Base-by-base conservation (phyloP, 1,140 invertebrate species). In the Drosophila willistoni region DNA sequence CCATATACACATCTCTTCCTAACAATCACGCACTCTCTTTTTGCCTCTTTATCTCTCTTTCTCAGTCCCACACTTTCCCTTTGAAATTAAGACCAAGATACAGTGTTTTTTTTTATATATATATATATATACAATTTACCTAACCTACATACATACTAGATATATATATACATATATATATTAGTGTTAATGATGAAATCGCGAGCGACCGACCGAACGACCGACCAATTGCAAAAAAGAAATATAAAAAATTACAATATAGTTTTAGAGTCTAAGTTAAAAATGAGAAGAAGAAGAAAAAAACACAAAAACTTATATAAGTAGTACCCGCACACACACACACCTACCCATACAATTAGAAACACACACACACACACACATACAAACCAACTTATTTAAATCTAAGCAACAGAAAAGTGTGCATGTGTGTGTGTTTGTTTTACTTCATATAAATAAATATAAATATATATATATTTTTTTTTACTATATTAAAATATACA, bases 131-230 rank as follows among this genome's bases (percentile, higher is more conserved):
- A 39, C n/a, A n/a, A n/a, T n/a, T n/a, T n/a, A 22, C 41, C 4
- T 44, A 39, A 25, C 25, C 44, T 68, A 61, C 25, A 41, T 42
- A 61, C 19, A 68, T 56, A 79, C 29, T 22, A 22, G 19, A 22
- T 22, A 22, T 22, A 62, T 39, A 62, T 56, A 69, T 60, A 64
- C 29, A 67, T 81, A 64, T 51, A 71, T 68, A 67, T 57, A 29
- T 29, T 29, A 64, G 61, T 71, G 69, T 75, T 68, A 57, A 65
- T 68, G 17, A 75, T 56, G 64, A 73, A 60, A 73, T 67, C 41
- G 64, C 64, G 56, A 72, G 79, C 72, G 83, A 91, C 89, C 89
- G 89, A 91, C 81, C 89, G 89, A 91, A 85, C 84, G 84, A 91
- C 71, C 84, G 84, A 91, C 85, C 84, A 89, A 89, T 85, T 89